Conservation (phyloP, 2,113 vertebrate genomes). For the Piprites chloris region DNA sequence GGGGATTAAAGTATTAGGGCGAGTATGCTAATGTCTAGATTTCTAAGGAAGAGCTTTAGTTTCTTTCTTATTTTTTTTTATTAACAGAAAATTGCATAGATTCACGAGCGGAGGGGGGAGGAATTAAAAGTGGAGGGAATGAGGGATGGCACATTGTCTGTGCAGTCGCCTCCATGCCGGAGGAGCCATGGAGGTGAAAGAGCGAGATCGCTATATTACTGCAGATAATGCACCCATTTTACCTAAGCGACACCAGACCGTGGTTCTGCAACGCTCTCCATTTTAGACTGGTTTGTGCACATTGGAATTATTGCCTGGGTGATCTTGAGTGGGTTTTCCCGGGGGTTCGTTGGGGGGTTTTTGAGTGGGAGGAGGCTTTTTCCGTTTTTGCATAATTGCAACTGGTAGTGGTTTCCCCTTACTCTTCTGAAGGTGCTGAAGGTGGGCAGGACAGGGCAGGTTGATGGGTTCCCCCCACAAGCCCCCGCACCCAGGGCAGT, state of each 20-base stretch:
- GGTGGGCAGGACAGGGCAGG: background rate
- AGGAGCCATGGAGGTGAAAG: background rate
- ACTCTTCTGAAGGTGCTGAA: background rate
- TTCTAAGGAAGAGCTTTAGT: slow-evolving; percentile 29
- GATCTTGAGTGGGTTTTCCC: background rate
- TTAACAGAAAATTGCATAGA: slow-evolving; percentile 20
- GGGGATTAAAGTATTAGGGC: slow-evolving; percentile 67
- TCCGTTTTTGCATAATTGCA: background rate
- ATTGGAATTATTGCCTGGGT: background rate
- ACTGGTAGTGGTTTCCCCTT: background rate
- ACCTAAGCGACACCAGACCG: background rate
- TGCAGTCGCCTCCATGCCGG: background rate
- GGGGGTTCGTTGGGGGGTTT: background rate
- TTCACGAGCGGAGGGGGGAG: background rate
- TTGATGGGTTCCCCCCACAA: background rate
- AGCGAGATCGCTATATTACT: background rate
- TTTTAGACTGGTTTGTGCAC: background rate
- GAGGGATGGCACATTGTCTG: background rate
- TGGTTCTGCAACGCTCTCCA: background rate
- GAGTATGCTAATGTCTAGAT: slow-evolving; percentile 52
- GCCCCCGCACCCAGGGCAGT: background rate
- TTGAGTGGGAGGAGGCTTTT: background rate
- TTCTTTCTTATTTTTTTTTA: slow-evolving; percentile 36
- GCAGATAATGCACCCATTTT: slow-evolving; percentile 34
- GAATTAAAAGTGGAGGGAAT: slow-evolving; percentile 10